These are phyloP conservation scores for Protosalanx chinensis DNA, from an alignment of 2,797 vertebrate species.

Conservation along the genomic window DNA sequence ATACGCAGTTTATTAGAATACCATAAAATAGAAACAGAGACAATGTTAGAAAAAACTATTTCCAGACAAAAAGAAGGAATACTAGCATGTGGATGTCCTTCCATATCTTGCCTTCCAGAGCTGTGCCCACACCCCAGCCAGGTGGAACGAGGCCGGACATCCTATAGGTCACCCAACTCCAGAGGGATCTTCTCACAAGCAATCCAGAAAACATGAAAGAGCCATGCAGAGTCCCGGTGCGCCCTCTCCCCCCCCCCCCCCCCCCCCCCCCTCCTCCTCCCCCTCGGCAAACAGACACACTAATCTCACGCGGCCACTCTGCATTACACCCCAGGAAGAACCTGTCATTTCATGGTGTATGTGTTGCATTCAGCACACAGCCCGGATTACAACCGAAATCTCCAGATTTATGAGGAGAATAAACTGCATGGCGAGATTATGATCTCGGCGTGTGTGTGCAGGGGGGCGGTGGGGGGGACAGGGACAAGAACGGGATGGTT, in stretches of 20 bases:
- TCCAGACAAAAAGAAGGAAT: no score
- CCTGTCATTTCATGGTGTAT: constrained; percentile 80
- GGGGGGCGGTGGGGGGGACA: not conserved
- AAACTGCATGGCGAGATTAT: constrained; percentile 66
- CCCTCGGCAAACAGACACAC: constrained; percentile 61
- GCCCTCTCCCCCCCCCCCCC: no score
- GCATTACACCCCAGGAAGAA: constrained; percentile 67
- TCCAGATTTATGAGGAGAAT: constrained; percentile 57
- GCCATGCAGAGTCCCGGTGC: not conserved
- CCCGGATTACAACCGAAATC: constrained; percentile 75
- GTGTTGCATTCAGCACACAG: constrained; percentile 73
- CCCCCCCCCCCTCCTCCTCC: not conserved
- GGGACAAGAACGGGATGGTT: constrained; percentile 2
- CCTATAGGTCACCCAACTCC: not conserved
- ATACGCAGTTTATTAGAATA: no score
- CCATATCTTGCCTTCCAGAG: constrained; percentile 8
- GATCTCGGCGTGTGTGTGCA: constrained; percentile 43
- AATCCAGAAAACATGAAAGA: not conserved
- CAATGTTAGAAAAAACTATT: no score
- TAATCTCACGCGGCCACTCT: constrained; percentile 60
- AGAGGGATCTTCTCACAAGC: not conserved
- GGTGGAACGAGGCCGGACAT: not conserved
- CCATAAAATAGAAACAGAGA: no score
- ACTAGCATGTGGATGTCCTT: no score
- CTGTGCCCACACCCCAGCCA: no score